Conservation (phyloP, 2,113 vertebrate genomes). For the Ammodytes dubius region DNA sequence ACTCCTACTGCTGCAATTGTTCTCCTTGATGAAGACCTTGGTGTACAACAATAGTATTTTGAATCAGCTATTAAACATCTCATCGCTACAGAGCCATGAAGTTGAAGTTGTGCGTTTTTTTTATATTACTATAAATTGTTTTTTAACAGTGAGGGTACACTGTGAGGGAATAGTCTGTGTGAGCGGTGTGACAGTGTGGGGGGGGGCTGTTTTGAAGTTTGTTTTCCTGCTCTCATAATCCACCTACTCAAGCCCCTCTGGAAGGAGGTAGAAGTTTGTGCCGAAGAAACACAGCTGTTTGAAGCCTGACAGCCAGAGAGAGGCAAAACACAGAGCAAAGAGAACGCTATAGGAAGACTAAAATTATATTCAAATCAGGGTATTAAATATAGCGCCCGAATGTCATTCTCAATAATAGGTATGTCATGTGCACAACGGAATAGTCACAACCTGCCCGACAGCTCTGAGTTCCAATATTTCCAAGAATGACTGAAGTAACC, state of each 20-base stretch:
- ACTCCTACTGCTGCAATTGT: slow-evolving; percentile 9
- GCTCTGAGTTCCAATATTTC: not conserved
- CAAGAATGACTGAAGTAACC: slow-evolving; percentile 1
- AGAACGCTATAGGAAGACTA: slow-evolving; percentile 19
- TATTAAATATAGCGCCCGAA: slow-evolving; percentile 21
- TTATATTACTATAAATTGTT: slow-evolving; percentile 54
- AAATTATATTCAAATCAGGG: slow-evolving; percentile 47
- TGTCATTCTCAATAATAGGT: slow-evolving; percentile 27
- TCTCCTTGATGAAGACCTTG: slow-evolving; percentile 9
- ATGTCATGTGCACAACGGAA: not conserved
- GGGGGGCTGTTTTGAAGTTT: slow-evolving; percentile 76
- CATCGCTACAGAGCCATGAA: slow-evolving; percentile 2
- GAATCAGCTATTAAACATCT: slow-evolving; percentile 35
- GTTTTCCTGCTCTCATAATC: slow-evolving; percentile 73
- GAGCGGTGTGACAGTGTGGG: slow-evolving; percentile 39
- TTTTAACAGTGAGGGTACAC: slow-evolving; percentile 49
- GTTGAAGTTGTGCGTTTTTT: not conserved
- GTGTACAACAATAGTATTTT: slow-evolving; percentile 28
- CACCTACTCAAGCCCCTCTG: slow-evolving; percentile 66
- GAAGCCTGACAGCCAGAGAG: slow-evolving; percentile 60
- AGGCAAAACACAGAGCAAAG: slow-evolving; percentile 13
- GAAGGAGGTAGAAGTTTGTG: slow-evolving; percentile 43
- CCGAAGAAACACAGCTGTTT: slow-evolving; percentile 57
- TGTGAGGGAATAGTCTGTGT: slow-evolving; percentile 37
- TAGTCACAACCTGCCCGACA: not conserved